Percentiles rank a stretch among this genome's conserved stretches.
phyloP scores from a whole-genome alignment of 1,140 invertebrate genomes.

The Halictus rubicundus region DNA sequence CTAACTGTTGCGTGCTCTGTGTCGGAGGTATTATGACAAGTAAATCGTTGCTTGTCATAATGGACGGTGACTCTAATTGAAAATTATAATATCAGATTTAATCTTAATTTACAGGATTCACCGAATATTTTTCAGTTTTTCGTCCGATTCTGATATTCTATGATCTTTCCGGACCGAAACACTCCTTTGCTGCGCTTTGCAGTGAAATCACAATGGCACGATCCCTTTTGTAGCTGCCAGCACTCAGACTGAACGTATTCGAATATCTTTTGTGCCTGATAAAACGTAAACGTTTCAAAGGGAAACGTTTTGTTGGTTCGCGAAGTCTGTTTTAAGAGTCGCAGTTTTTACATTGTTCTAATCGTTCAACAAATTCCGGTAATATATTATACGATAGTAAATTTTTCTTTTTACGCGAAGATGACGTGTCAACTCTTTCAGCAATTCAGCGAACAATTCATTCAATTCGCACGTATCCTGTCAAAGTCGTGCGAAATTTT shows the following conservation, averaged over 20 bases:
- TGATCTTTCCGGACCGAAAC: conserved; percentile 9
- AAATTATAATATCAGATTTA: too few species aligned
- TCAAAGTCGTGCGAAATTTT: conserved; percentile 48
- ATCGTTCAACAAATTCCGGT: too few species aligned
- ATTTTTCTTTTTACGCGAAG: background rate
- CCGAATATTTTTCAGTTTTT: background rate
- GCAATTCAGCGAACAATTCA: background rate
- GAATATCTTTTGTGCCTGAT: conserved; percentile 35
- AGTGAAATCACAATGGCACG: background rate
- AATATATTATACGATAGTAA: too few species aligned
- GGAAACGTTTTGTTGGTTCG: conserved; percentile 4
- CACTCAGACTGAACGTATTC: conserved; percentile 18
- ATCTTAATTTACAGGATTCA: background rate
- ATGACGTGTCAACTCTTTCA: too few species aligned
- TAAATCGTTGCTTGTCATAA: too few species aligned
- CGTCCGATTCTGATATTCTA: background rate
- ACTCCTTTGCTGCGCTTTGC: conserved; percentile 21
- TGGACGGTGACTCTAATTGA: too few species aligned
- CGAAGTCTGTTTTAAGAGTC: conserved; percentile 1
- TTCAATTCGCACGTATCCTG: background rate
- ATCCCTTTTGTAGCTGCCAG: conserved; percentile 21
- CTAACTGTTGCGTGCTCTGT: too few species aligned
- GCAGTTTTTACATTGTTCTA: too few species aligned
- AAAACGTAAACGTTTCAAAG: conserved; percentile 29
- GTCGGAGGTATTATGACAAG: too few species aligned